Evolutionary conservation across 2,113 vertebrate species (phyloP).

Genomic region (Trinectes maculatus): DNA sequence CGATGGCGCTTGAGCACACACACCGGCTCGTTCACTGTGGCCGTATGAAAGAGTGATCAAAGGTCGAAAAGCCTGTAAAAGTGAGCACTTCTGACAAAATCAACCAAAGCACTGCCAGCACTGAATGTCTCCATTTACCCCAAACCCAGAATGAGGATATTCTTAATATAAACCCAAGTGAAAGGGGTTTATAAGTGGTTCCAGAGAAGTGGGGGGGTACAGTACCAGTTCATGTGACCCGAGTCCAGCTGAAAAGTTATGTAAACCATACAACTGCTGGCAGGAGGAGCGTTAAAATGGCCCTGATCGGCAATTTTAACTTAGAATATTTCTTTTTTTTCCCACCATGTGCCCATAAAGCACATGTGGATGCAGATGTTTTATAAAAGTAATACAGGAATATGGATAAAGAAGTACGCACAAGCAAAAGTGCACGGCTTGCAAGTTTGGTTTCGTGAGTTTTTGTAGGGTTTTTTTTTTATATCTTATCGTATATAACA

Average conservation of each 20-base stretch:
- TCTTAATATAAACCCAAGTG: constrained; percentile 4
- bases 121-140: constrained; percentile 33
- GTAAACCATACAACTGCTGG: not conserved
- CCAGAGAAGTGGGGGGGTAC: not conserved
- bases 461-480: too few species aligned
- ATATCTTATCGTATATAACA: too few species aligned
- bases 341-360: too few species aligned
- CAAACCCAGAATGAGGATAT: constrained; percentile 28
- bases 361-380: too few species aligned
- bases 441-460: too few species aligned
- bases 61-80: constrained; percentile 48
- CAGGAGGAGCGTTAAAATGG: too few species aligned
- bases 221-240: constrained; percentile 7
- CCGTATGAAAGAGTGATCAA: constrained; percentile 59
- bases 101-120: constrained; percentile 33
- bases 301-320: too few species aligned
- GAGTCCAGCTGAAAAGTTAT: not conserved
- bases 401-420: too few species aligned
- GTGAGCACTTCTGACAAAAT: constrained; percentile 56
- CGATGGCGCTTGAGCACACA: constrained; percentile 34
- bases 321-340: too few species aligned
- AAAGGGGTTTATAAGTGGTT: constrained; percentile 21
- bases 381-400: too few species aligned
- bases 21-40: constrained; percentile 50
- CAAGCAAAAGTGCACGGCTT: too few species aligned